Evolutionary conservation across 2,113 vertebrate species (phyloP).

Genomic region (Bothrops jararaca): DNA sequence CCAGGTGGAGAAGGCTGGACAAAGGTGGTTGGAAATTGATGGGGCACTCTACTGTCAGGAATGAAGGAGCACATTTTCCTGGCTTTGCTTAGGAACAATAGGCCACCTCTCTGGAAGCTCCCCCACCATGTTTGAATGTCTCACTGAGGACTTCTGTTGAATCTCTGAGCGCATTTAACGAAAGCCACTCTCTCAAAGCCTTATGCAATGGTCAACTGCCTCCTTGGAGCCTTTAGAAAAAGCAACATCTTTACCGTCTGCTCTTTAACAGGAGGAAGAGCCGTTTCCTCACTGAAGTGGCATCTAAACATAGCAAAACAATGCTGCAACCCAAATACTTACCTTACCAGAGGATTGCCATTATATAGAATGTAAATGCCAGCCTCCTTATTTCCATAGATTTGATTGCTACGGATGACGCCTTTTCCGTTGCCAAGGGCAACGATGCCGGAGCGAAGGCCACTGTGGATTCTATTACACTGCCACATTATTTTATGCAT

Average conservation of each 20-base stretch:
- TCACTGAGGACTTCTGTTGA: not conserved
- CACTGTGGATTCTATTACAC: constrained; percentile 92
- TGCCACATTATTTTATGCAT: constrained; percentile 54
- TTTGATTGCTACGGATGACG: constrained; percentile 86
- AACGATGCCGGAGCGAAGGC: constrained; percentile 88
- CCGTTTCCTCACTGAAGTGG: not conserved
- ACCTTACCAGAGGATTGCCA: constrained; percentile 89
- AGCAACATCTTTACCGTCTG: not conserved
- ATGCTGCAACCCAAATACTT: constrained; percentile 38
- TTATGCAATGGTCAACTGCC: not conserved
- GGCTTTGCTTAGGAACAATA: not conserved
- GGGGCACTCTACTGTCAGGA: not conserved
- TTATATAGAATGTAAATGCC: constrained; percentile 91
- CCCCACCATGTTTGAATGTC: not conserved
- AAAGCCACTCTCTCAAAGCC: not conserved
- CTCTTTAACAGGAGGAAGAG: not conserved
- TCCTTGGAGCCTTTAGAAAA: not conserved
- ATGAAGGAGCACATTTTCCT: not conserved
- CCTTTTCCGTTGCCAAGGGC: constrained; percentile 89
- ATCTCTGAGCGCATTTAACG: not conserved
- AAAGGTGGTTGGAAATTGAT: not conserved
- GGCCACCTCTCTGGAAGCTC: too few relatives aligned
- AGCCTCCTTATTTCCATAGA: constrained; percentile 92
- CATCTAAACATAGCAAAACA: not conserved
- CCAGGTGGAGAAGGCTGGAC: not conserved